phyloP scores from a whole-genome alignment of 2,113 vertebrate genomes.

The Lethenteron camtschaticum region DNA sequence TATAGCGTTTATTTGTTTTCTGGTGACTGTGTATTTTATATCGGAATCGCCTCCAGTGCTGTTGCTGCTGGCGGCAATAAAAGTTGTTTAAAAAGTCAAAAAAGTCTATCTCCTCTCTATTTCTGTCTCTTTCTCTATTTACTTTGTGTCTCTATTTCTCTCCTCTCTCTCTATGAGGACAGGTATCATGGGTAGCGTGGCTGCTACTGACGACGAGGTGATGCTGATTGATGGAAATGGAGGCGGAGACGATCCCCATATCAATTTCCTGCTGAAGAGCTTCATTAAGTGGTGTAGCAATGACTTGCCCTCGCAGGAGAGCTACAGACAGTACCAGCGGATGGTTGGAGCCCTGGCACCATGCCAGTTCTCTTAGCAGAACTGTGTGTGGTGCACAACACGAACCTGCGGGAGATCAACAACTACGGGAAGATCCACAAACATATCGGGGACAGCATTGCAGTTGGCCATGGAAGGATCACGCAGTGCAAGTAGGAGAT shows the following conservation, averaged over 20 bases:
- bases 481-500: slow-evolving; percentile 94
- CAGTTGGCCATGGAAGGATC: slow-evolving; percentile 83
- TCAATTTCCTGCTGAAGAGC: slow-evolving; percentile 79
- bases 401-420: slow-evolving; percentile 96
- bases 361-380: slow-evolving; percentile 94
- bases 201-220: slow-evolving; percentile 36
- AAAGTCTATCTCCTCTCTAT: too few relatives aligned
- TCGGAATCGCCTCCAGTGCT: too few relatives aligned
- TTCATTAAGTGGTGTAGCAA: slow-evolving; percentile 89
- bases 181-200: too few relatives aligned
- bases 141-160: too few relatives aligned
- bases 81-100: too few relatives aligned
- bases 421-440: slow-evolving; percentile 87
- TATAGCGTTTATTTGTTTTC: too few relatives aligned
- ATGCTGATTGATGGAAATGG: slow-evolving; percentile 94
- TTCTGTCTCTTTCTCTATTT: too few relatives aligned
- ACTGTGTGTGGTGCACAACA: slow-evolving; percentile 77
- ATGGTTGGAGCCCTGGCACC: slow-evolving; percentile 76
- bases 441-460: slow-evolving; percentile 74
- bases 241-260: slow-evolving; percentile 73
- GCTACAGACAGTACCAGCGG: slow-evolving; percentile 74
- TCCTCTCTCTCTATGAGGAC: too few relatives aligned
- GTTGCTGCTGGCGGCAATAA: too few relatives aligned
- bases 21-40: too few relatives aligned
- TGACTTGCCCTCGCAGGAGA: slow-evolving; percentile 17